These are phyloP conservation scores for Chelonus insularis DNA, from an alignment of 1,140 invertebrate species.

Conservation along the genomic window DNA sequence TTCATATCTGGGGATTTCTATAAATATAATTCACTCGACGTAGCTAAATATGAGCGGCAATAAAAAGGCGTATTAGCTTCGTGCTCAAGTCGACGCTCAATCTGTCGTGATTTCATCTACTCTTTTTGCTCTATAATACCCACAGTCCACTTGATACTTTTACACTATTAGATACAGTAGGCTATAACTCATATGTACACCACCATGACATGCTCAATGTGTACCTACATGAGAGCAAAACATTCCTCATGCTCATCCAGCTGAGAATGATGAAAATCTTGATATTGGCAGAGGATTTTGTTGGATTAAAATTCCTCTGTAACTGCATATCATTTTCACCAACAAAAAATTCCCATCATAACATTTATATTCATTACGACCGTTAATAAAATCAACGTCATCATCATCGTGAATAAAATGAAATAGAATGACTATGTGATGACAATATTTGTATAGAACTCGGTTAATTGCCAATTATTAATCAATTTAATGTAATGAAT, in stretches of 20 bases:
- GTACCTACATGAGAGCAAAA: neutral
- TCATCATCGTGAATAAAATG: too few species aligned
- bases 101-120: constrained; percentile 14
- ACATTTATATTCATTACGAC: too few species aligned
- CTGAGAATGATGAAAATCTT: neutral
- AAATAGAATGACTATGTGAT: neutral
- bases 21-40: constrained; percentile 25
- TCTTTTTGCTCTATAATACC: constrained; percentile 9
- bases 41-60: constrained; percentile 21
- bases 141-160: neutral
- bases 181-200: neutral
- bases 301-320: constrained; percentile 4
- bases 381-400: too few species aligned
- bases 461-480: constrained; percentile 30
- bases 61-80: constrained; percentile 21
- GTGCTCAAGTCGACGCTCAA: constrained; percentile 13
- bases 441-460: neutral
- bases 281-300: neutral
- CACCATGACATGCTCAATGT: neutral
- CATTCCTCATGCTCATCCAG: neutral
- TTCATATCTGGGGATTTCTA: constrained; percentile 25
- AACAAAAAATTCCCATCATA: neutral
- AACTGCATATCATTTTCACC: neutral
- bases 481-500: constrained; percentile 21
- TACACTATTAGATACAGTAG: neutral